Percentiles rank a stretch among this genome's conserved stretches.
Evolutionary conservation across 2,888 invertebrate genomes (phyloP).

Genomic region (Eristalinus sepulchralis): DNA sequence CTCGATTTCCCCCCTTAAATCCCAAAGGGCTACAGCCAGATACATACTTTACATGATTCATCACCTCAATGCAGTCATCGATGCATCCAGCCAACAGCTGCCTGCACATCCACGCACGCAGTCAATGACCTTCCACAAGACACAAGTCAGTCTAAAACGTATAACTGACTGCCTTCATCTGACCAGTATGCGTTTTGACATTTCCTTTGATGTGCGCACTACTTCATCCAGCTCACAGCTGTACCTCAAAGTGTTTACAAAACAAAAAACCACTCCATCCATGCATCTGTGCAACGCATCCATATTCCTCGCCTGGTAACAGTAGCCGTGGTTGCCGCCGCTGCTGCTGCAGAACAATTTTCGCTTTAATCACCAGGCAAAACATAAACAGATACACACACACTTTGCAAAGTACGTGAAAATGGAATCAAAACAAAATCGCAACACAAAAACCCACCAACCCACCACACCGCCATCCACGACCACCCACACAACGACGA

Average conservation of each 20-base stretch:
- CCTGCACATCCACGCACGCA: neutral
- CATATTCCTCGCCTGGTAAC: constrained; percentile 45
- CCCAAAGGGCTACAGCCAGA: too few relatives aligned
- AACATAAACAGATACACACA: constrained; percentile 32
- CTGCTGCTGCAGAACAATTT: neutral
- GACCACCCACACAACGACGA: neutral
- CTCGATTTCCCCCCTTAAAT: too few relatives aligned
- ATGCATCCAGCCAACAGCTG: neutral
- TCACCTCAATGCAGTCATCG: neutral
- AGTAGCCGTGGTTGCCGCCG: constrained; percentile 15
- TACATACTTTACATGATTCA: too few relatives aligned
- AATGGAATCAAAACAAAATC: constrained; percentile 69
- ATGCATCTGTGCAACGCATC: neutral
- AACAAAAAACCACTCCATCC: neutral
- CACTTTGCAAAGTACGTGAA: constrained; percentile 56
- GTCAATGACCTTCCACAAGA: neutral
- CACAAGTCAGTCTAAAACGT: neutral
- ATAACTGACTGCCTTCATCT: neutral
- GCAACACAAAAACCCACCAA: constrained; percentile 7
- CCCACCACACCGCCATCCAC: neutral
- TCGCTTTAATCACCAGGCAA: constrained; percentile 49
- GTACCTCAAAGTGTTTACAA: neutral
- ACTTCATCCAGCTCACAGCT: neutral
- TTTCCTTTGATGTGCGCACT: neutral
- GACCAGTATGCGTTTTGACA: neutral